Conservation (phyloP, 2,888 invertebrate species). For the Aleiodes testaceus region DNA sequence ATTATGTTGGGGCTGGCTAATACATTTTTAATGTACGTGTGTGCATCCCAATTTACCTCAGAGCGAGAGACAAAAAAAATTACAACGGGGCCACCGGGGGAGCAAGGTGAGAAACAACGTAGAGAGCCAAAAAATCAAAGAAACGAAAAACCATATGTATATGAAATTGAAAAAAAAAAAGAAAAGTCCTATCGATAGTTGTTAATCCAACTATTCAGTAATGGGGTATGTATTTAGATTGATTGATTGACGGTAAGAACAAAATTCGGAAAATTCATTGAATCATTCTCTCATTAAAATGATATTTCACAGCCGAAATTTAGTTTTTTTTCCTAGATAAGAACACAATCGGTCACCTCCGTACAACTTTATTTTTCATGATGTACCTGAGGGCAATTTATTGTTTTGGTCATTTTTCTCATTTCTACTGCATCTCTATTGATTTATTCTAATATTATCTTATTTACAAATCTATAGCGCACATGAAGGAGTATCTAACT, state of each 20-base stretch:
- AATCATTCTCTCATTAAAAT: background rate
- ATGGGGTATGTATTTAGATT: conserved; percentile 30
- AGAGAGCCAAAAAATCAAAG: conserved; percentile 59
- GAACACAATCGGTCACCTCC: no score
- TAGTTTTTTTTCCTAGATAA: no score
- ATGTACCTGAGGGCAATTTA: no score
- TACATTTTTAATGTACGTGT: conserved; percentile 38
- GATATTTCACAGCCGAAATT: background rate
- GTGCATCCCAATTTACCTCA: conserved; percentile 58
- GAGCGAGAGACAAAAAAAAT: conserved; percentile 53
- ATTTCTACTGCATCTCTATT: background rate
- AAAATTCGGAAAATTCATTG: background rate
- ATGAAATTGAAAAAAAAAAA: conserved; percentile 20
- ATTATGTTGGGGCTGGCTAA: conserved; percentile 60
- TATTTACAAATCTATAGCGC: conserved; percentile 41
- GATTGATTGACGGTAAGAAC: background rate
- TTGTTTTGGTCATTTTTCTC: no score
- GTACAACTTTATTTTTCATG: no score
- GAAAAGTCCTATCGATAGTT: conserved; percentile 36
- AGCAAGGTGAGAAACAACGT: conserved; percentile 73
- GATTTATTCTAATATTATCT: conserved; percentile 27
- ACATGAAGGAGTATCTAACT: conserved; percentile 44
- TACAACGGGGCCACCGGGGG: conserved; percentile 59
- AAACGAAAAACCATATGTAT: background rate
- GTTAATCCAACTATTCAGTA: background rate